Percentiles rank a stretch among this genome's conserved stretches.
Conservation (phyloP, 2,797 vertebrate species). For the Decapterus maruadsi region DNA sequence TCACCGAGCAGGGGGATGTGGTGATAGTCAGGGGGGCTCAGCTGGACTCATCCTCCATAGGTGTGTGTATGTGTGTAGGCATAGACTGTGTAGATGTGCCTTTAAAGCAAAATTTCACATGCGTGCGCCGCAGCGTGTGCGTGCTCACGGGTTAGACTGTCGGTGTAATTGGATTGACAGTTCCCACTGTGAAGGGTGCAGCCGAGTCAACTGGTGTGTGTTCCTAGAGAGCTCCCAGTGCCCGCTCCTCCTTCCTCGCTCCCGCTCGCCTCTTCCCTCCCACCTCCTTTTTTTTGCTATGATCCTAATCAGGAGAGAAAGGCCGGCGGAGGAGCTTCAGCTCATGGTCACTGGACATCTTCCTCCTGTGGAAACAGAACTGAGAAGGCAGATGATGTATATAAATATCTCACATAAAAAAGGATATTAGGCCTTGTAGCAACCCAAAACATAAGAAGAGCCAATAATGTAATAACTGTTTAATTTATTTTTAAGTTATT, state of each 20-base stretch:
- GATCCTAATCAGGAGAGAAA: slow-evolving; percentile 71
- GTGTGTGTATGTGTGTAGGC: slow-evolving; percentile 25
- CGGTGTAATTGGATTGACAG: slow-evolving; percentile 79
- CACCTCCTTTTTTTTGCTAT: slow-evolving; percentile 42
- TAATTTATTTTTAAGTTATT: no score
- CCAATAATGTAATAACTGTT: no score
- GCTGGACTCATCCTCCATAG: slow-evolving; percentile 56
- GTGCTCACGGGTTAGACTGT: slow-evolving; percentile 35
- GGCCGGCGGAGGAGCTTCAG: slow-evolving; percentile 40
- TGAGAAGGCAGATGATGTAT: slow-evolving; percentile 3
- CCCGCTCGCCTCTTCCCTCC: slow-evolving; percentile 39
- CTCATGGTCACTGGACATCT: slow-evolving; percentile 27
- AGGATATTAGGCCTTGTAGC: no score
- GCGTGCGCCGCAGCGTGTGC: background rate
- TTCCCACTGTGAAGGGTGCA: slow-evolving; percentile 74
- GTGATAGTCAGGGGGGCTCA: slow-evolving; percentile 58
- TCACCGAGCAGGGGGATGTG: slow-evolving; percentile 53
- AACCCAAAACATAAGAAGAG: no score
- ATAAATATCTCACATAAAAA: background rate
- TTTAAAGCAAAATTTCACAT: background rate
- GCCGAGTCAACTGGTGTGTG: slow-evolving; percentile 77
- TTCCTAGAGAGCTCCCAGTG: slow-evolving; percentile 68
- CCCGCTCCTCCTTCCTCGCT: slow-evolving; percentile 42
- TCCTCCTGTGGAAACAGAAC: slow-evolving; percentile 25
- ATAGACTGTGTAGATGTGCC: slow-evolving; percentile 11